Evolutionary conservation across 2,888 invertebrate species (phyloP), one percentile per base, ranked within the genome.

Genomic region (Stenodema calcarata): DNA sequence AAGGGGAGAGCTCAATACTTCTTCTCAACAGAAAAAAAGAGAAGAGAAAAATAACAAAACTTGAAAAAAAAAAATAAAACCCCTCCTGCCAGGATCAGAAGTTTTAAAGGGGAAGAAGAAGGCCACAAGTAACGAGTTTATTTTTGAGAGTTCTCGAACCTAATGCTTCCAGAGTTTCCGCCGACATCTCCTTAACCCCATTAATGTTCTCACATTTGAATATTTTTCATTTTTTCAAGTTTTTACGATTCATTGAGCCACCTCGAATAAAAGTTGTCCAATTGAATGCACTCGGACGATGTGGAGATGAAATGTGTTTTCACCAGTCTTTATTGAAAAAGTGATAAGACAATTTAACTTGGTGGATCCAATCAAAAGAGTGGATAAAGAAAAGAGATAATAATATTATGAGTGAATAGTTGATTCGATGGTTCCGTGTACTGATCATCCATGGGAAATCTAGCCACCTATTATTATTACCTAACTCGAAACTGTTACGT

Each of bases 1-100:
- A 54, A 50, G 50, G 80, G 30, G 23, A 50, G 12, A 30, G 78
- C 30, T 80, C 80, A 54, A 80, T 80, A 47, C 80, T 80, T 80
- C 23, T 44, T 35, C 11, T 78, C 44, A 0, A 44, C 1, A 35
- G n/a, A 23, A 78, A 78, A 41, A 78, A 23, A 23, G 23, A 42
- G n/a, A 23, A 18, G 23, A 23, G 44, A 44, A 73, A 76, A 78
- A 80, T 27, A 50, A 54, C 80, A 75, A 75, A 75, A 73, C 28
- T 14, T 9, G 73, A 14, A 16, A 28, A 35, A 28, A 30, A 54
- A 54, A 30, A 78, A 12, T 23, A 18, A 78, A 42, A 7, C 23
- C 12, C 23, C 23, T 18, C 12, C 27, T 1, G 30, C 35, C 30
- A 0, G 80, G 30, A 50, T 54, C 54, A 2, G 30, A 80, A 50